phyloP scores from a whole-genome alignment of 2,797 vertebrate genomes.

The Dromococcyx pavoninus region DNA sequence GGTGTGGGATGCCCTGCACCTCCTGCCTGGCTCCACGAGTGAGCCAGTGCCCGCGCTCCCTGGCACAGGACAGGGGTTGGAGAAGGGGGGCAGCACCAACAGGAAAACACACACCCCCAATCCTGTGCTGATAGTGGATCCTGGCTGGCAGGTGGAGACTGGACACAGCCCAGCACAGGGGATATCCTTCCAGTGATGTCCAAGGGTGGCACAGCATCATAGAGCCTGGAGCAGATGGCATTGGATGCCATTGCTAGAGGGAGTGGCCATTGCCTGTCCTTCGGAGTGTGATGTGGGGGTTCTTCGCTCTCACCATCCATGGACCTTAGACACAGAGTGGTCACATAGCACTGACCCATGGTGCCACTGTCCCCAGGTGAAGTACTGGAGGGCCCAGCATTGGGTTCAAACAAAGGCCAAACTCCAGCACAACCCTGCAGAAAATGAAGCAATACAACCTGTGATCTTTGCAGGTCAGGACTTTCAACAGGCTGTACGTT shows the following conservation, averaged over 20 bases:
- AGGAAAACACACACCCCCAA: neutral
- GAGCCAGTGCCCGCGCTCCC: neutral
- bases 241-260: neutral
- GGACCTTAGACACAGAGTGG: neutral
- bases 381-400: neutral
- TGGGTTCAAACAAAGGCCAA: neutral
- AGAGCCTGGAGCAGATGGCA: rapidly evolving
- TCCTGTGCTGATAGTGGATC: rapidly evolving
- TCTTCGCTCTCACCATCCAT: neutral
- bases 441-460: neutral
- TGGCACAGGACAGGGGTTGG: neutral
- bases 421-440: neutral
- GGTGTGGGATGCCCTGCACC: neutral
- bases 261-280: rapidly evolving
- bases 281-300: neutral
- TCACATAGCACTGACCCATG: rapidly evolving
- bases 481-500: neutral
- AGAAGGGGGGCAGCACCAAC: no score
- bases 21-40: neutral
- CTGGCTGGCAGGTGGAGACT: neutral
- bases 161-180: neutral
- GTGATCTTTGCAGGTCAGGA: neutral
- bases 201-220: neutral
- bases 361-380: neutral
- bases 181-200: neutral